Evolutionary conservation across 2,113 vertebrate genomes (phyloP), one percentile per base, ranked within the genome.

Genomic region (Centropristis striata): DNA sequence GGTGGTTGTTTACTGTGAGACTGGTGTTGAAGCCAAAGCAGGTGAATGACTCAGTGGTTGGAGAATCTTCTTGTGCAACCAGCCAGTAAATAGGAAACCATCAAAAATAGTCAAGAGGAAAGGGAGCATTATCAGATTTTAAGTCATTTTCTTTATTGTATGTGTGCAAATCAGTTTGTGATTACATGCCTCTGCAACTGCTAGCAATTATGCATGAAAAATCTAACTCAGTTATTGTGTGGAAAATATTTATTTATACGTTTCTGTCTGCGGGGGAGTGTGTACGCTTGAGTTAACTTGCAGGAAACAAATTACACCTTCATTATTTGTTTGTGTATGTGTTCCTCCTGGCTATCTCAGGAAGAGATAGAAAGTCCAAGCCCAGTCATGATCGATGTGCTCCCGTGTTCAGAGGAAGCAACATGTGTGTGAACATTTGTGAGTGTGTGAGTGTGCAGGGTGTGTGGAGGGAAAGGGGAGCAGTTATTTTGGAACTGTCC

Each of bases 311-410:
- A 36, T 60, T 25, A 25, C 42, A 51, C 5, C 2, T 49, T 63
- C 11, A 61, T 60, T 57, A 12, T 55, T 15, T 20, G 27, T 64
- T 9, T 51, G 14, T 41, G n/a, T 75, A 58, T 79, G 64, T 72
- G 74, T 78, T 83, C 68, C 71, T 85, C 65, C 37, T 37, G 32
- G 37, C 61, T 86, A 83, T 92, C 78, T 82, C 80, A 81, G 80
- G 96, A 98, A 97, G 93, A 96, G 96, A 96, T 95, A 97, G 95
- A 95, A 96, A 96, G 94, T 95, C 92, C 94, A 92, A 94, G 94
- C 95, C 95, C 92, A 95, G 90, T 94, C 92, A 96, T 96, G 96
- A 97, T 95, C 93, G 95, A 96, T 95, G 96, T 96, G 95, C 93
- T 95, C 89, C 93, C 94, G 92, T 68, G 94, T 77, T 91, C 87